A percentile compares a stretch with the other conserved stretches of the same genome.
Conservation (phyloP, 1,140 invertebrate genomes). For the Nymphalis io region DNA sequence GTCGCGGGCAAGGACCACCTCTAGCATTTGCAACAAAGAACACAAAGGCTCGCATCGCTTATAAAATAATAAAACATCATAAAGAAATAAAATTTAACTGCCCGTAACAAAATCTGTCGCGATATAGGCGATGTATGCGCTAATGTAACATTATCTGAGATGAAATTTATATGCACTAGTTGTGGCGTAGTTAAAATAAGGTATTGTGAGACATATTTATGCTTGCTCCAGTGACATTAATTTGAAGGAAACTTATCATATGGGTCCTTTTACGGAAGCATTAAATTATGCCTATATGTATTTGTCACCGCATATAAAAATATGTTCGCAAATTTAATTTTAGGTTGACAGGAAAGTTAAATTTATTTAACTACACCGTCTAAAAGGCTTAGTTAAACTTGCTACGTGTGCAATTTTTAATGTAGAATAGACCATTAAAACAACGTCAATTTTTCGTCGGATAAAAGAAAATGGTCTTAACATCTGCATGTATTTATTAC, state of each 20-base stretch:
- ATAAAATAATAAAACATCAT: conserved; percentile 71
- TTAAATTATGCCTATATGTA: conserved; percentile 6
- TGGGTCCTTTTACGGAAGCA: conserved; percentile 1
- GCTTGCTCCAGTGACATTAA: conserved; percentile 20
- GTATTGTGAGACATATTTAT: conserved; percentile 36
- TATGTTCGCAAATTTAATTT: neutral
- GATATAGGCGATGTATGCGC: conserved; percentile 48
- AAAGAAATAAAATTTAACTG: conserved; percentile 75
- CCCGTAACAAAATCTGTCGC: conserved; percentile 65
- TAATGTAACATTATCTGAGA: conserved; percentile 66
- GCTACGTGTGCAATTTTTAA: too few species aligned
- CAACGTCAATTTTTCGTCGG: too few species aligned
- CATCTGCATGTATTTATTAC: too few species aligned
- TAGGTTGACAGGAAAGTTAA: too few species aligned
- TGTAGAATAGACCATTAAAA: too few species aligned
- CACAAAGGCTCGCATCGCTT: conserved; percentile 56
- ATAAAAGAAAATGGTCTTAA: too few species aligned
- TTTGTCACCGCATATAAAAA: conserved; percentile 1
- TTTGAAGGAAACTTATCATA: conserved; percentile 18
- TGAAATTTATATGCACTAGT: conserved; percentile 55
- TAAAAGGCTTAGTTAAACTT: too few species aligned
- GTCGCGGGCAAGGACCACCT: conserved; percentile 58
- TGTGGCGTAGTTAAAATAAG: conserved; percentile 35
- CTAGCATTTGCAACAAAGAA: conserved; percentile 63
- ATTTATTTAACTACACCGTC: too few species aligned